A percentile compares a stretch with the other conserved stretches of the same genome.
These are phyloP conservation scores for Bemisia tabaci DNA, from an alignment of 1,140 invertebrate genomes.

Conservation along the genomic window DNA sequence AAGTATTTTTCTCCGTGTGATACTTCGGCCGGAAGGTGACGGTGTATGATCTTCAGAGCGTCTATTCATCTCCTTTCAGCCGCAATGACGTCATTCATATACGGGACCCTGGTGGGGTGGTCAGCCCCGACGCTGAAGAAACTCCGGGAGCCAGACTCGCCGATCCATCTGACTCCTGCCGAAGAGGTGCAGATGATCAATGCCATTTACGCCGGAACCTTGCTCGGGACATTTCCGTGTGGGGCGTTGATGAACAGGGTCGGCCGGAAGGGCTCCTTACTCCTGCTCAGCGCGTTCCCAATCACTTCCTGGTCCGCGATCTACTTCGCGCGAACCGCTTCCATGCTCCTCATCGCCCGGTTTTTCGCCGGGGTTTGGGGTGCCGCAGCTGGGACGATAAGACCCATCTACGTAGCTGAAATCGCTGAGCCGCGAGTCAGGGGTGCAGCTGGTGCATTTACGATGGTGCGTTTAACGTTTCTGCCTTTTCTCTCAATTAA, in stretches of 20 bases:
- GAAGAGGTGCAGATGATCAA: constrained; percentile 14
- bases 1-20: no score
- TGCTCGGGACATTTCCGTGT: constrained; percentile 39
- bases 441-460: no score
- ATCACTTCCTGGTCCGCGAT: constrained; percentile 50
- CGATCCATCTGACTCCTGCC: constrained; percentile 8
- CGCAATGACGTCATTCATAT: no score
- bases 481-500: no score
- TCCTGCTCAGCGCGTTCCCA: constrained; percentile 17
- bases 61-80: no score
- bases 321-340: constrained; percentile 41
- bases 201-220: constrained; percentile 14
- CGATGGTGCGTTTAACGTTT: no score
- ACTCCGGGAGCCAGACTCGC: neutral
- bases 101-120: neutral
- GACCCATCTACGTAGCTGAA: constrained; percentile 22
- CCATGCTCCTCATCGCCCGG: constrained; percentile 53
- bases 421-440: constrained; percentile 38
- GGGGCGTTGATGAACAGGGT: constrained; percentile 45
- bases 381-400: constrained; percentile 27
- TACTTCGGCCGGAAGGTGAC: no score
- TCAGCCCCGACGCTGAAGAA: neutral
- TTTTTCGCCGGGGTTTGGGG: constrained; percentile 47
- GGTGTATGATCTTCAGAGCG: no score
- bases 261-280: constrained; percentile 38